Conservation (phyloP, 2,797 vertebrate genomes). For the Pangasius mekongensis region DNA sequence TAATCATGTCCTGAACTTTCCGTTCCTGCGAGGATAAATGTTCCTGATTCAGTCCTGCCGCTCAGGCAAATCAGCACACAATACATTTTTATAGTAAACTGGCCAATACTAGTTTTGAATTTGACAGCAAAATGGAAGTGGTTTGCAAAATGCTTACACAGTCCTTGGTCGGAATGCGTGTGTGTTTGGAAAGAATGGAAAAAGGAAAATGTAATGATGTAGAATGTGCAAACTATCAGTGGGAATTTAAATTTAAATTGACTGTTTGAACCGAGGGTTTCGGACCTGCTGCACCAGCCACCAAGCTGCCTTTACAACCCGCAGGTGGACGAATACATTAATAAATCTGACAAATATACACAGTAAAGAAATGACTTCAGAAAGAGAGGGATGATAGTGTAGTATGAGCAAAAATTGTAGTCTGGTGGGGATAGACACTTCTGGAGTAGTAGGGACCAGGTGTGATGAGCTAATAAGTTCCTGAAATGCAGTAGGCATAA, state of each 20-base stretch:
- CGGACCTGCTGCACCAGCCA: not conserved
- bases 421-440: not conserved
- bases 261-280: not conserved
- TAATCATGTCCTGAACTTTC: slow-evolving; percentile 26
- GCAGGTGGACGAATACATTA: not conserved
- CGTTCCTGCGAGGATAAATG: slow-evolving; percentile 22
- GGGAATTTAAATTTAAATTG: slow-evolving; percentile 31
- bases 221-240: slow-evolving; percentile 46
- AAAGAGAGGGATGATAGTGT: not conserved
- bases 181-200: slow-evolving; percentile 3
- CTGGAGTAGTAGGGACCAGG: not conserved
- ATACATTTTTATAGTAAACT: slow-evolving; percentile 26
- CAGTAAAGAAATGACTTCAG: slow-evolving; percentile 36
- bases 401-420: not conserved
- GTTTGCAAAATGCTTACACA: slow-evolving; percentile 43
- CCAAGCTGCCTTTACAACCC: not conserved
- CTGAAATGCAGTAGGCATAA: not conserved
- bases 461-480: not conserved
- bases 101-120: slow-evolving; percentile 12
- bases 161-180: slow-evolving; percentile 22
- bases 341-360: slow-evolving; percentile 3
- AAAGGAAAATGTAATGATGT: slow-evolving; percentile 13
- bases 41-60: slow-evolving; percentile 1
- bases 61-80: slow-evolving; percentile 30
- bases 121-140: slow-evolving; percentile 39